Evolutionary conservation across 1,140 invertebrate species (phyloP), one percentile per base, ranked within the genome.

Genomic region (Apocrypta bakeri): DNA sequence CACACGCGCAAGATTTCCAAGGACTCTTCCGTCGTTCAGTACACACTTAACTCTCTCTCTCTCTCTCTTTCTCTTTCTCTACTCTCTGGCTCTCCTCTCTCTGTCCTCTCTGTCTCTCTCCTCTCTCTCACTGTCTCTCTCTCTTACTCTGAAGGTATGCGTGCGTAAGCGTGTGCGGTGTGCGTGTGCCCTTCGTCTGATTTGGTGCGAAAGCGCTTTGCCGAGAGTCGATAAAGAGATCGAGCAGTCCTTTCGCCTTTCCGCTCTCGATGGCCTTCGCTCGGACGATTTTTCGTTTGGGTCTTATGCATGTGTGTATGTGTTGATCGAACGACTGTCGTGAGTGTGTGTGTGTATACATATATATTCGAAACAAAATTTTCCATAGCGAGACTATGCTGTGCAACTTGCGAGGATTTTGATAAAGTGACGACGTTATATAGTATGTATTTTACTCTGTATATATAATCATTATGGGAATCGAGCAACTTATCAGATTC

Each of bases 171-270:
- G 14, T 48, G 42, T 17, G 14, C 14, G 4, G 42, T 17, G 14
- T 4, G 4, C 0, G 8, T n/a, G 17, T 71, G 68, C 68, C 68
- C 68, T 71, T 71, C 68, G 68, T 71, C 31, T 14, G 68, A 37
- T 71, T 71, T 71, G 27, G 68, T 25, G 63, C 63, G 63, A 66
- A 71, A 33, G 27, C 66, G 4, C 3, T 21, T 1, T 8, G 63
- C n/a, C 29, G 68, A 29, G 68, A 66, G 64, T 25, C 64, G 64
- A 69, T 69, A 69, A 69, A 69, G 27, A 64, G 63, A 64, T 66
- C 63, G 63, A 29, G 31, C 68, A 29, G 7, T 71, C 68, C 68
- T 71, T 71, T 71, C 68, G 68, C 68, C 31, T 56, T 56, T 56
- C 48, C 48, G 48, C 48, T 56, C 48, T 56, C 7, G 48, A 17